Conservation (phyloP, 2,113 vertebrate species). For the Lampris megalopsis region DNA sequence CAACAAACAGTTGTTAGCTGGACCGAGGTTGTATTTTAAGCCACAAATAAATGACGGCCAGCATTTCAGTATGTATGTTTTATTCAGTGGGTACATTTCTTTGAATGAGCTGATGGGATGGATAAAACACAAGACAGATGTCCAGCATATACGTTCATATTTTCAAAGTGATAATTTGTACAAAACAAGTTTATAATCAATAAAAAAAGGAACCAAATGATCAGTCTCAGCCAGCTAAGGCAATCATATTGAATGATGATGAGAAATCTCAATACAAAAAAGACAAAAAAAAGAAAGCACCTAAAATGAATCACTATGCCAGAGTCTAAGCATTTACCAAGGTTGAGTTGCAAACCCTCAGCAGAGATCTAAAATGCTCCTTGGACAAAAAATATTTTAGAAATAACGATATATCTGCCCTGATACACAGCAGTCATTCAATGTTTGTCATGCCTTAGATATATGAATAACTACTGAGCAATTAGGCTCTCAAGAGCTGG, state of each 20-base stretch:
- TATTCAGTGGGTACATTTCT: constrained; percentile 50
- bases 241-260: constrained; percentile 57
- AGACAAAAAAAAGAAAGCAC: constrained; percentile 8
- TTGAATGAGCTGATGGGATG: constrained; percentile 41
- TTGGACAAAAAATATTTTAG: background rate
- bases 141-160: constrained; percentile 76
- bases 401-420: background rate
- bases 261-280: constrained; percentile 37
- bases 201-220: constrained; percentile 51
- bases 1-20: too few relatives aligned
- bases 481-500: background rate
- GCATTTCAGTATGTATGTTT: constrained; percentile 35
- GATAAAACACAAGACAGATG: constrained; percentile 69
- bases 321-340: constrained; percentile 9
- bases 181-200: constrained; percentile 42
- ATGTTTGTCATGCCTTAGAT: background rate
- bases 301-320: constrained; percentile 14
- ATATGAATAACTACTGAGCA: background rate
- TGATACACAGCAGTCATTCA: too few relatives aligned
- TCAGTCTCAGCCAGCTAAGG: constrained; percentile 81
- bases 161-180: constrained; percentile 49
- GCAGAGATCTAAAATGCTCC: background rate
- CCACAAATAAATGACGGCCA: constrained; percentile 18
- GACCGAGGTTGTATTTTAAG: background rate
- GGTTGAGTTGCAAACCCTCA: constrained; percentile 1